phyloP scores from a whole-genome alignment of 2,797 vertebrate species.

The Sebastes paucispinis region DNA sequence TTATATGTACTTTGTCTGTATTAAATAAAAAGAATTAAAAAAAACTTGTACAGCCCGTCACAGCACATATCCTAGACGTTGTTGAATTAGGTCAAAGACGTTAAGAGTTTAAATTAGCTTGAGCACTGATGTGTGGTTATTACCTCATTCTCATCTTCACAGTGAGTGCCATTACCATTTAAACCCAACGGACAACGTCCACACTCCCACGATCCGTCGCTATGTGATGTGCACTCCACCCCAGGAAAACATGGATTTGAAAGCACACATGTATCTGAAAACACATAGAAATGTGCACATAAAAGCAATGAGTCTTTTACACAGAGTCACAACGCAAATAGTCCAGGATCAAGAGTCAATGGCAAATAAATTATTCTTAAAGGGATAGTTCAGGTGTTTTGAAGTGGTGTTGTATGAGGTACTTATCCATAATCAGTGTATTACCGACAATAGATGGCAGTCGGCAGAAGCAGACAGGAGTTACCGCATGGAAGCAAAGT shows the following conservation, averaged over 20 bases:
- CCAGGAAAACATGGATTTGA: slow-evolving; percentile 94
- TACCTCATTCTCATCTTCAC: slow-evolving; percentile 96
- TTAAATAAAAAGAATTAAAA: too few relatives aligned
- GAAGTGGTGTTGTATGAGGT: too few relatives aligned
- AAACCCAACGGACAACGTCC: slow-evolving; percentile 90
- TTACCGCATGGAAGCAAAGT: too few relatives aligned
- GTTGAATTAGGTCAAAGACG: neutral
- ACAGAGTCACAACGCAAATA: neutral
- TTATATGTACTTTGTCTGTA: too few relatives aligned
- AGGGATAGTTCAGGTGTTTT: too few relatives aligned
- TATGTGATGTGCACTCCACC: slow-evolving; percentile 86
- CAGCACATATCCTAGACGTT: neutral
- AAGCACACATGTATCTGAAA: slow-evolving; percentile 90
- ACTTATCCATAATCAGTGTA: too few relatives aligned
- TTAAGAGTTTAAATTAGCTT: neutral
- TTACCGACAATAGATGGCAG: too few relatives aligned
- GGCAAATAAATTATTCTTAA: neutral
- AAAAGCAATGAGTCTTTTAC: neutral
- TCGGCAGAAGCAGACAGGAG: too few relatives aligned
- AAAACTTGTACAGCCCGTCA: neutral
- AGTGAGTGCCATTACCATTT: slow-evolving; percentile 91
- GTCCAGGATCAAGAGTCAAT: neutral
- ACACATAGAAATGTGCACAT: neutral
- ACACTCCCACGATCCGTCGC: slow-evolving; percentile 93
- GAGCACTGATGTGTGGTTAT: neutral